Evolutionary conservation across 2,113 vertebrate species (phyloP).

Genomic region (Lagopus leucura): DNA sequence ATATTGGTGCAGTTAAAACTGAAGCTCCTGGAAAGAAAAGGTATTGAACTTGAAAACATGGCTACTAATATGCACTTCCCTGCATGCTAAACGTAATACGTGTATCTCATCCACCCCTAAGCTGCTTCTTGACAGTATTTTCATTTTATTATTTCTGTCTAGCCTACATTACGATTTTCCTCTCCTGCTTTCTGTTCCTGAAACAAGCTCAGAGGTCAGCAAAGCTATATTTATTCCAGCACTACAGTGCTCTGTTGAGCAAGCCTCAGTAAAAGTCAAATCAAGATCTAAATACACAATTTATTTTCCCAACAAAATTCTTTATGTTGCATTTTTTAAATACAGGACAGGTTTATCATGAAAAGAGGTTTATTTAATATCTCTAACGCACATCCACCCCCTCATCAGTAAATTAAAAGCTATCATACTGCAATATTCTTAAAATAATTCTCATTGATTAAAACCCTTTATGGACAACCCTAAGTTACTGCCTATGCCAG

Average conservation of each 20-base stretch:
- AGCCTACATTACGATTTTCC: background rate
- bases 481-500: background rate
- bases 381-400: background rate
- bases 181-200: background rate
- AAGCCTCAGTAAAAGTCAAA: background rate
- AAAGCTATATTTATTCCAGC: background rate
- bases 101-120: background rate
- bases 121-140: background rate
- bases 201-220: background rate
- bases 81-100: no score
- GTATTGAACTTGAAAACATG: background rate
- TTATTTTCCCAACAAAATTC: background rate
- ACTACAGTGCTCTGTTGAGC: background rate
- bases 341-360: background rate
- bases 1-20: background rate
- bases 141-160: background rate
- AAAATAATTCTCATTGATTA: background rate
- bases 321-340: background rate
- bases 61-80: no score
- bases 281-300: rapidly evolving
- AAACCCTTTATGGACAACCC: background rate
- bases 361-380: background rate
- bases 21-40: background rate
- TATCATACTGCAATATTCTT: background rate
- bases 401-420: background rate